These are phyloP conservation scores for Thymallus thymallus DNA, from an alignment of 2,113 vertebrate species.

Conservation along the genomic window DNA sequence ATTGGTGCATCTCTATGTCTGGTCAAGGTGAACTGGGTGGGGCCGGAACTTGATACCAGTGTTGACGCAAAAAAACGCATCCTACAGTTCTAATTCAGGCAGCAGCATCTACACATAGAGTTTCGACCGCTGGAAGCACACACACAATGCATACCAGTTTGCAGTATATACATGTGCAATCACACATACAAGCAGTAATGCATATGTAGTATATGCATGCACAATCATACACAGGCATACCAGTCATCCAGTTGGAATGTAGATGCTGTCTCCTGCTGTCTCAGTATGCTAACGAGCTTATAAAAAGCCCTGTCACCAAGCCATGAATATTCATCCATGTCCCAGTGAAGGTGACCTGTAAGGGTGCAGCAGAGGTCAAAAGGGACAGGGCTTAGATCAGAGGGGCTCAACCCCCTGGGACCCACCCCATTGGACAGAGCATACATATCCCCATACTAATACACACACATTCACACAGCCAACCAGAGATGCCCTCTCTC, in stretches of 20 bases:
- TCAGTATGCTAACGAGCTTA: slow-evolving; percentile 70
- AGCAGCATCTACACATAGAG: slow-evolving; percentile 66
- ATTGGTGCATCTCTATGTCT: slow-evolving; percentile 19
- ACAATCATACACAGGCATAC: not conserved
- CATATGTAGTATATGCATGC: not conserved
- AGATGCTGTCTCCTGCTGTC: slow-evolving; percentile 64
- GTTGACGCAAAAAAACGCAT: slow-evolving; percentile 70
- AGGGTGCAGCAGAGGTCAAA: slow-evolving; percentile 50
- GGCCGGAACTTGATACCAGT: slow-evolving; percentile 62
- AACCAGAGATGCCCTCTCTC: not conserved
- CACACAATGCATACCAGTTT: no score
- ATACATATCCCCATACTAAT: slow-evolving; percentile 44
- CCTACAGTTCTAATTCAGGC: slow-evolving; percentile 70
- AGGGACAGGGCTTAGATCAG: slow-evolving; percentile 38
- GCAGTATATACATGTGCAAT: not conserved
- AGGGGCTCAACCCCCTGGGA: slow-evolving; percentile 29
- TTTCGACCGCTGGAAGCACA: slow-evolving; percentile 39
- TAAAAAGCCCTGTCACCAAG: slow-evolving; percentile 66
- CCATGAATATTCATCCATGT: slow-evolving; percentile 65
- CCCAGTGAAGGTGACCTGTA: slow-evolving; percentile 57
- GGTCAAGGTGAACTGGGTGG: slow-evolving; percentile 68
- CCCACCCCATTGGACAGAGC: slow-evolving; percentile 39
- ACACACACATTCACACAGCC: slow-evolving; percentile 11
- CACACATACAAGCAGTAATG: not conserved
- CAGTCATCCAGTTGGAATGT: slow-evolving; percentile 47